Base-by-base conservation (phyloP, 2,888 invertebrate genomes). In the Oxystoma pomonae region DNA sequence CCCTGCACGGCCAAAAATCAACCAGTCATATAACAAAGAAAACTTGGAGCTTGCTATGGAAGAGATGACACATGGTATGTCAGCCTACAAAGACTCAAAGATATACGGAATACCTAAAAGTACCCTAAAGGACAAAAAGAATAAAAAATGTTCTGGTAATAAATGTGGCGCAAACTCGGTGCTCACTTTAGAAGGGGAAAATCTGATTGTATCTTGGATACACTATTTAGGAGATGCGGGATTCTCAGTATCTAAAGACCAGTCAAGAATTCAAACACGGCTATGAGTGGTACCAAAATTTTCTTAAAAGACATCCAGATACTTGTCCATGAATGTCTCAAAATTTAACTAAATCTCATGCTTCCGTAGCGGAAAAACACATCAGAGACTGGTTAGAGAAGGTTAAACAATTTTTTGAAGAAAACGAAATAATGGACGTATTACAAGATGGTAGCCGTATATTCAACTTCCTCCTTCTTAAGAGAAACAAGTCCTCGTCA, bases 401-500 rank as follows among this genome's bases (percentile, higher is more conserved):
- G 52, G 52, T 61, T 51, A 17, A 7, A 21, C 12, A n/a, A 16
- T 61, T 57, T 21, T 61, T 61, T 3, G 9, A 18, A n/a, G 52
- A 50, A 1, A 19, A 53, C 22, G 20, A 58, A 20, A 57, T 62
- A 57, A 20, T 55, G 17, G 52, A 61, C 12, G 58, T 62, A 16
- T 21, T 62, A 7, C 20, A 53, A 9, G 58, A 65, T 60, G 58
- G 21, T 20, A 17, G 16, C 17, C 60, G 58, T 2, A 58, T 65
- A 12, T 65, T 63, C 21, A 63, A 65, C 21, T 62, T 62, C 50
- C n/a, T n/a, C n/a, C n/a, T n/a, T n/a, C 62, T 2, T 5, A 58
- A 20, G 58, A 58, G 51, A 58, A 61, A 55, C 55, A 53, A 53
- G 62, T 59, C 35, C 17, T 62, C 16, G 62, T 59, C 16, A 50